Conservation (phyloP, 2,888 invertebrate genomes). For the Therioaphis trifolii region DNA sequence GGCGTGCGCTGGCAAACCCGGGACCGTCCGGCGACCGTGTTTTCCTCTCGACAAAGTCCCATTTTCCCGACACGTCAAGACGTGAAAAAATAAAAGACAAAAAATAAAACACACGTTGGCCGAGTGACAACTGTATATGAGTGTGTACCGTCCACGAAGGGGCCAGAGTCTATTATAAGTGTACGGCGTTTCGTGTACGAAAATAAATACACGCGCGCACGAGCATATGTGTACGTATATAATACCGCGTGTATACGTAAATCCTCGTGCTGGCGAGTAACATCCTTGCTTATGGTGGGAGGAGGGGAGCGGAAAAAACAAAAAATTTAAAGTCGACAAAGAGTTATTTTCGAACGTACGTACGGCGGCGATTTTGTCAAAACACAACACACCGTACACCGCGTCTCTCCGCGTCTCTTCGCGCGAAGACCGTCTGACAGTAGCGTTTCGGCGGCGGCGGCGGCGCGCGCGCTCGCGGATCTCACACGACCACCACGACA, state of each 20-base stretch:
- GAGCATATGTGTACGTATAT: background rate
- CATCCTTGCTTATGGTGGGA: no score
- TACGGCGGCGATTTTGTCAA: background rate
- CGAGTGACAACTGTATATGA: background rate
- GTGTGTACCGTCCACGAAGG: no score
- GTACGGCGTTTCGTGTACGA: no score
- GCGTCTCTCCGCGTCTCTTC: no score
- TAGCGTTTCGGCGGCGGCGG: background rate
- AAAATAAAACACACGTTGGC: conserved; percentile 41
- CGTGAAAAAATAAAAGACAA: no score
- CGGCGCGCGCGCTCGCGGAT: background rate
- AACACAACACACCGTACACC: background rate
- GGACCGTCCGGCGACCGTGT: conserved; percentile 41
- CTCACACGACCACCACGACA: background rate
- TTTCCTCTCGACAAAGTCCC: conserved; percentile 18
- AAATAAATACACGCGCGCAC: no score
- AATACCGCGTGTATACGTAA: background rate
- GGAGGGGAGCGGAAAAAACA: background rate
- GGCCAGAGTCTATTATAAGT: no score
- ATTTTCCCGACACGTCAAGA: conserved; percentile 13
- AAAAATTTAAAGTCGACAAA: background rate
- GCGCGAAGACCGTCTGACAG: background rate
- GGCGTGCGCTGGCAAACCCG: no score
- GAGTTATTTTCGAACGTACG: conserved; percentile 50
- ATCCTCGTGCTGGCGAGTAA: background rate